Conservation (phyloP, 2,888 invertebrate genomes). For the Eristalis arbustorum region DNA sequence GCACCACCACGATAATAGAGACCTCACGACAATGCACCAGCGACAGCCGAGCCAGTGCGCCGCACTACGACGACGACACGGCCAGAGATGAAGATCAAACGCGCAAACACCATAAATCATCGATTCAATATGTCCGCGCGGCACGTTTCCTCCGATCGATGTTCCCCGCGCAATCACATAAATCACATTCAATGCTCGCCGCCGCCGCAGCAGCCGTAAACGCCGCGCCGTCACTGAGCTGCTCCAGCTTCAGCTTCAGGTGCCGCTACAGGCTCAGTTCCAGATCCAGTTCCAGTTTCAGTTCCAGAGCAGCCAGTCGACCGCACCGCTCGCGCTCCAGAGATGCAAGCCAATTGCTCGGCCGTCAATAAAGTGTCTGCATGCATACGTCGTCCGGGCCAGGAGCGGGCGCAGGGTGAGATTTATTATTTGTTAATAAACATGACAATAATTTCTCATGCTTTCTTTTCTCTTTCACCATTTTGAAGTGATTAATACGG, state of each 20-base stretch:
- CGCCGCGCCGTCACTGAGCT: not conserved
- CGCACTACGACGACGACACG: slow-evolving; percentile 42
- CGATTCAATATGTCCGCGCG: slow-evolving; percentile 68
- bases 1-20: slow-evolving; percentile 61
- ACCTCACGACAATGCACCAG: slow-evolving; percentile 48
- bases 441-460: slow-evolving; percentile 70
- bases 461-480: slow-evolving; percentile 69
- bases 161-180: slow-evolving; percentile 66
- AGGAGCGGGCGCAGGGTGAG: slow-evolving; percentile 10
- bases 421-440: slow-evolving; percentile 70
- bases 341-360: slow-evolving; percentile 52
- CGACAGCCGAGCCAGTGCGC: not conserved
- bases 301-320: not conserved
- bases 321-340: not conserved
- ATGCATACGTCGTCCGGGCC: slow-evolving; percentile 16
- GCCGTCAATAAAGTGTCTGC: slow-evolving; percentile 59
- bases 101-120: slow-evolving; percentile 67
- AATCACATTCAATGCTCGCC: slow-evolving; percentile 59
- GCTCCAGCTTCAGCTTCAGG: slow-evolving; percentile 6
- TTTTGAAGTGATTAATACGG: slow-evolving; percentile 66
- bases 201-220: slow-evolving; percentile 6
- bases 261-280: slow-evolving; percentile 10
- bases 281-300: not conserved
- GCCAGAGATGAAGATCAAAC: slow-evolving; percentile 69
- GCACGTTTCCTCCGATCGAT: slow-evolving; percentile 68